Evolutionary conservation across 1,140 invertebrate genomes (phyloP).

Genomic region (Drosophila setifemur): DNA sequence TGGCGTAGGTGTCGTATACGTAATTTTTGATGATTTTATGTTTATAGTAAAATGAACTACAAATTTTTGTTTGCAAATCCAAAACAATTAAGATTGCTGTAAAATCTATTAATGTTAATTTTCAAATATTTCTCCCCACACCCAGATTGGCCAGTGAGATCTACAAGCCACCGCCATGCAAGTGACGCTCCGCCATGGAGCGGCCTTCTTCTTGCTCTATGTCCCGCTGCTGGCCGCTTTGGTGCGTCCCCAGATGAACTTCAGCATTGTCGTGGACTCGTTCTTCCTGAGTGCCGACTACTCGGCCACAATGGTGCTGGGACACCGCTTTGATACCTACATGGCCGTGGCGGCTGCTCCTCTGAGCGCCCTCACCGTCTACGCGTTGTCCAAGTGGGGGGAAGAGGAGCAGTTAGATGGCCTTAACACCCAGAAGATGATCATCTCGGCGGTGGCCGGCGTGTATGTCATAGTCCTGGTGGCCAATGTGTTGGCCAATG

Average conservation of each 20-base stretch:
- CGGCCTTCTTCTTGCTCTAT: conserved; percentile 14
- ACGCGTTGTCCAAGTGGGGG: conserved; percentile 25
- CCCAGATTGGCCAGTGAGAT: not conserved
- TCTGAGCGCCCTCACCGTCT: conserved; percentile 13
- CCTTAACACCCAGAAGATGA: not conserved
- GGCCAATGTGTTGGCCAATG: conserved; percentile 24
- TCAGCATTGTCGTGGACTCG: conserved; percentile 17
- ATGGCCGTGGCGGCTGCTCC: conserved; percentile 23
- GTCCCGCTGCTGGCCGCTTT: conserved; percentile 13
- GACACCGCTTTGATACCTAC: conserved; percentile 10
- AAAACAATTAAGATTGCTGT: no score
- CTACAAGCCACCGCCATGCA: not conserved
- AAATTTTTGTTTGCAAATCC: no score
- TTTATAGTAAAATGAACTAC: no score
- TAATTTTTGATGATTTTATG: no score
- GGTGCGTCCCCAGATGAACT: conserved; percentile 32
- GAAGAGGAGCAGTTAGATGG: not conserved
- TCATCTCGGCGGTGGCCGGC: not conserved
- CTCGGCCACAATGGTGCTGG: not conserved
- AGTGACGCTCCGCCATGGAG: not conserved
- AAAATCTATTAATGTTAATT: no score
- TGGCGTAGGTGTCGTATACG: no score
- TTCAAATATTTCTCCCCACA: not conserved
- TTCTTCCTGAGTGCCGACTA: conserved; percentile 15
- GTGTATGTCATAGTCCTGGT: not conserved